Conservation (phyloP, 1,140 invertebrate species). For the Monomorium pharaonis region DNA sequence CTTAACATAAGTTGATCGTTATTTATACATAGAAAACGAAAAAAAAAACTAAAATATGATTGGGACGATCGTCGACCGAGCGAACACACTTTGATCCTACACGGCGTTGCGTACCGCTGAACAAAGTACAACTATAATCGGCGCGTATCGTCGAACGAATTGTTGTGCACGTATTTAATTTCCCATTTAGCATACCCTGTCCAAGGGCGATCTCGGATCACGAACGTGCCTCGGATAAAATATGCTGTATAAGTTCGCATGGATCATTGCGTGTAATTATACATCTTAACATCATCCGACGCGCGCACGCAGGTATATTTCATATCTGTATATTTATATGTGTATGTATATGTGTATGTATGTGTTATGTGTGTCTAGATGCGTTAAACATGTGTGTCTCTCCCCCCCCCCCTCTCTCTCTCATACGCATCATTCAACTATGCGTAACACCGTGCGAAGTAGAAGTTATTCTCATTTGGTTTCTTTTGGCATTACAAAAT, state of each 20-base stretch:
- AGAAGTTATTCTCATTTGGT: constrained; percentile 80
- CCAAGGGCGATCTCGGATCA: too few relatives aligned
- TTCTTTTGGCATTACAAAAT: constrained; percentile 84
- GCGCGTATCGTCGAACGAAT: constrained; percentile 19
- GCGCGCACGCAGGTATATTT: constrained; percentile 16
- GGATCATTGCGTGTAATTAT: constrained; percentile 43
- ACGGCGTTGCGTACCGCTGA: neutral
- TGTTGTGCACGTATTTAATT: constrained; percentile 26
- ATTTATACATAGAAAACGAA: constrained; percentile 48
- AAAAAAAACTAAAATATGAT: constrained; percentile 11
- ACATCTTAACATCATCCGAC: constrained; percentile 20
- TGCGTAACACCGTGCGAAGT: constrained; percentile 62
- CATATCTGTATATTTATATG: neutral
- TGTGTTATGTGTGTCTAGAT: neutral
- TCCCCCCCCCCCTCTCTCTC: too few relatives aligned
- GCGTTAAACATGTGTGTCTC: constrained; percentile 22
- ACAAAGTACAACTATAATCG: constrained; percentile 36
- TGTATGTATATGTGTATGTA: constrained; percentile 1
- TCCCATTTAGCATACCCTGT: too few relatives aligned
- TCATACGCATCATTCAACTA: constrained; percentile 40
- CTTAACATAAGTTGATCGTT: constrained; percentile 33
- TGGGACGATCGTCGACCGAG: constrained; percentile 20
- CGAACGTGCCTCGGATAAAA: too few relatives aligned
- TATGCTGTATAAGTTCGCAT: neutral
- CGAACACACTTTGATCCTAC: neutral